These are phyloP conservation scores for Hypomecis punctinalis DNA, from an alignment of 2,888 invertebrate species.

Conservation along the genomic window DNA sequence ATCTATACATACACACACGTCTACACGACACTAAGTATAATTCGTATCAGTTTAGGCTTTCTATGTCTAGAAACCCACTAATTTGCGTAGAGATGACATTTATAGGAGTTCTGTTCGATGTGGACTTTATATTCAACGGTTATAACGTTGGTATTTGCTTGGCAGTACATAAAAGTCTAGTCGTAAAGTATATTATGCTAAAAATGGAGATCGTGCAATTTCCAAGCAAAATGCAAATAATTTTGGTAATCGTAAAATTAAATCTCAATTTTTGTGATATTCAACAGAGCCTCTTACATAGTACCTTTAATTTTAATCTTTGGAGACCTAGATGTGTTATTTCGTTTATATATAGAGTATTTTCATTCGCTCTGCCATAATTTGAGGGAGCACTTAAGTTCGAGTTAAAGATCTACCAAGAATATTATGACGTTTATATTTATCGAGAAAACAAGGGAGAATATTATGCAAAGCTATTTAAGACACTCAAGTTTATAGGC, in stretches of 20 bases:
- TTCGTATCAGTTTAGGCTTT: slow-evolving; percentile 31
- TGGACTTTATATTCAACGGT: background rate
- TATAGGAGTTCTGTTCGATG: background rate
- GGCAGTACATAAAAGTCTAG: background rate
- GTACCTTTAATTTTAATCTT: slow-evolving; percentile 31
- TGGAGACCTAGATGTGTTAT: slow-evolving; percentile 19
- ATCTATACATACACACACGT: slow-evolving; percentile 40
- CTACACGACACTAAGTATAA: slow-evolving; percentile 24
- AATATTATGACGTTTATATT: too few relatives aligned
- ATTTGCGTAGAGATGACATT: background rate
- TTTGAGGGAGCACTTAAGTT: too few relatives aligned
- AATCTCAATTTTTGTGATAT: slow-evolving; percentile 9
- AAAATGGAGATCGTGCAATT: slow-evolving; percentile 3
- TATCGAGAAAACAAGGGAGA: too few relatives aligned
- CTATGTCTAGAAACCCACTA: background rate
- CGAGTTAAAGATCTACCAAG: too few relatives aligned
- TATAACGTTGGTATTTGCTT: background rate
- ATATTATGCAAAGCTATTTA: too few relatives aligned
- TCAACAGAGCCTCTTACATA: slow-evolving; percentile 14
- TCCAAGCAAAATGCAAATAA: background rate
- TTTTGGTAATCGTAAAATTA: background rate
- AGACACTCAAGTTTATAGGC: too few relatives aligned
- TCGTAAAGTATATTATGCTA: too few relatives aligned
- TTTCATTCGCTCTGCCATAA: too few relatives aligned
- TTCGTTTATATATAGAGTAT: background rate